phyloP scores from a whole-genome alignment of 2,797 vertebrate species.

The Coendou prehensilis region DNA sequence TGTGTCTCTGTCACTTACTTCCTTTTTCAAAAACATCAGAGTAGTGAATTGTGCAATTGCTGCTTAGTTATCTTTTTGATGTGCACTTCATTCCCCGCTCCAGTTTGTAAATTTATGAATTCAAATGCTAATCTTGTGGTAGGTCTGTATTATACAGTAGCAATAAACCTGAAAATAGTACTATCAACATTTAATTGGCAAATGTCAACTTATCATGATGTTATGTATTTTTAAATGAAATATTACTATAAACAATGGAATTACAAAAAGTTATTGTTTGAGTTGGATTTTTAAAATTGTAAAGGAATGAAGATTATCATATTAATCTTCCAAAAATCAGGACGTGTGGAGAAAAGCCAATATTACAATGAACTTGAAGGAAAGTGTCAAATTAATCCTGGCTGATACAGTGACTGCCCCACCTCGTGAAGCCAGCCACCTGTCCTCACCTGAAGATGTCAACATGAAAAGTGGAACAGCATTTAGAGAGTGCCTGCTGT shows the following conservation, averaged over 20 bases:
- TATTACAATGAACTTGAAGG: slow-evolving; percentile 60
- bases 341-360: slow-evolving; percentile 63
- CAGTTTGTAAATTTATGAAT: neutral
- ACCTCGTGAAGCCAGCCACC: slow-evolving; percentile 51
- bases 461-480: slow-evolving; percentile 64
- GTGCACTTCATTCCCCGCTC: neutral
- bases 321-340: slow-evolving; percentile 61
- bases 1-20: slow-evolving; percentile 36
- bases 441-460: slow-evolving; percentile 59
- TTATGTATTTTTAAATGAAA: slow-evolving; percentile 47
- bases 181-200: neutral
- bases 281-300: slow-evolving; percentile 42
- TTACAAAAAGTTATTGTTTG: slow-evolving; percentile 10
- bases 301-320: slow-evolving; percentile 11
- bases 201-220: slow-evolving; percentile 8
- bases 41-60: neutral
- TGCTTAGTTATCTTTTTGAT: slow-evolving; percentile 21
- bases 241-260: slow-evolving; percentile 19
- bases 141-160: neutral
- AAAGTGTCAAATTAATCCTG: slow-evolving; percentile 74
- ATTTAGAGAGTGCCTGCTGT: neutral
- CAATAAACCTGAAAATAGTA: slow-evolving; percentile 47
- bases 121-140: slow-evolving; percentile 20
- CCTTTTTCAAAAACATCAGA: slow-evolving; percentile 22
- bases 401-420: slow-evolving; percentile 51